Base-by-base conservation (phyloP, 2,113 vertebrate species). In the Mirounga angustirostris region DNA sequence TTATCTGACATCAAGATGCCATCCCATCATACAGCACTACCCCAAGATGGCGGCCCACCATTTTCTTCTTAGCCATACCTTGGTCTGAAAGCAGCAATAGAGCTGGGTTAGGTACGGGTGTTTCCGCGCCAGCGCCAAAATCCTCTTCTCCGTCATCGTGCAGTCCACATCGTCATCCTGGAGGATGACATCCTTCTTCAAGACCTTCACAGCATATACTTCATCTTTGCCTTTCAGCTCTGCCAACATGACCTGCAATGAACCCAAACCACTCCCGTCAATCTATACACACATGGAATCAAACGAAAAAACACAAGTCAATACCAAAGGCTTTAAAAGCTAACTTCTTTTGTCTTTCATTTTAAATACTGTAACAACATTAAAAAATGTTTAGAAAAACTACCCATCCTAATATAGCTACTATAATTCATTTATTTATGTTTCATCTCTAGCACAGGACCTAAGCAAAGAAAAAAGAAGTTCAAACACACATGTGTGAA, bases 61-160 rank as follows among this genome's bases (percentile, higher is more conserved):
- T 56, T 56, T 82, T 52, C 89, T 33, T 46, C 28, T 5, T 21
- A 54, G 73, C 78, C 97, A 94, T 99, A 99, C 99, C 99, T 99
- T 99, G 21, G 99, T 99, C 99, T 99, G 99, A 99, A 99, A 99
- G 99, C 99, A 99, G 99, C 99, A 99, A 98, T 99, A 99, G 46
- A 99, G 99, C 98, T 99, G 99, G 93, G 99, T 99, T 98, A 99
- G 99, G 98, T 99, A 99, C 0, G 99, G 99, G 98, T 99, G 99
- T 98, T 99, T 99, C 97, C 99, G 99, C 52, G 99, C 99, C 85
- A 99, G 98, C 33, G 99, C 99, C 97, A 99, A 99, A 98, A 99
- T 99, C 95, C 99, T 99, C 97, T 99, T 99, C 98, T 99, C 99
- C 4, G 99, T 99, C 99, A 99, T 99, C 5, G 99, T 99, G 98